Evolutionary conservation across 2,888 invertebrate genomes (phyloP).

Genomic region (Muschampia plurimacula): DNA sequence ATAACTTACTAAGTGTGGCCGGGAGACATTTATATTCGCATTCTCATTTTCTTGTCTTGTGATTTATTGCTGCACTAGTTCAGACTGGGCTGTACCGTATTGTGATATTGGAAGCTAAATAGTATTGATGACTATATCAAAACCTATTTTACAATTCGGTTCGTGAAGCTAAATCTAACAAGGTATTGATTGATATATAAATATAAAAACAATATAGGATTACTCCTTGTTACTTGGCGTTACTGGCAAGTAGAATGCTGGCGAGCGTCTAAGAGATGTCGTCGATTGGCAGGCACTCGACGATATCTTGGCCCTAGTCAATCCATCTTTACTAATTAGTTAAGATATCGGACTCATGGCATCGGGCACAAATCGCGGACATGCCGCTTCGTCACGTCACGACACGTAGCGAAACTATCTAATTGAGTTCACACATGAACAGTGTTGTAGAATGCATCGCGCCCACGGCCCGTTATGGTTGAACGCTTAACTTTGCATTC

Average conservation of each 20-base stretch:
- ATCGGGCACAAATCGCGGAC: slow-evolving; percentile 59
- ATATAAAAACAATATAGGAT: too few species aligned
- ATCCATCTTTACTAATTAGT: slow-evolving; percentile 47
- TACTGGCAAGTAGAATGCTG: slow-evolving; percentile 28
- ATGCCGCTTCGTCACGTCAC: slow-evolving; percentile 42
- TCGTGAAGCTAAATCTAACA: too few species aligned
- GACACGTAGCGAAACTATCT: slow-evolving; percentile 62
- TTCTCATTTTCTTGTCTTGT: slow-evolving; percentile 31
- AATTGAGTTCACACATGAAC: slow-evolving; percentile 75
- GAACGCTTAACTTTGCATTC: slow-evolving; percentile 45
- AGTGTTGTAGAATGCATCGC: slow-evolving; percentile 62
- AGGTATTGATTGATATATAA: too few species aligned
- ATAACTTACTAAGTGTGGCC: slow-evolving; percentile 27
- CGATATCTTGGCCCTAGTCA: slow-evolving; percentile 49
- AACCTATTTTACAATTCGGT: neutral
- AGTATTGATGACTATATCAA: slow-evolving; percentile 8
- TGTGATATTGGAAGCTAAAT: neutral
- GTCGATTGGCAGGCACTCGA: slow-evolving; percentile 32
- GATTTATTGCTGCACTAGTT: slow-evolving; percentile 36
- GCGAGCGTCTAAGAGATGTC: slow-evolving; percentile 22
- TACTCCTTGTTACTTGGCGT: too few species aligned
- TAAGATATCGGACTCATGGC: slow-evolving; percentile 48
- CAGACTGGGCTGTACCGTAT: slow-evolving; percentile 19
- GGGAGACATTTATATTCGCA: slow-evolving; percentile 38
- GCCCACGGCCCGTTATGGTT: slow-evolving; percentile 49